Evolutionary conservation across 37 sponge, comb jelly and placozoan species (phyloP), one percentile per base, ranked within the genome.

Genomic region (Cladorhizidae sp.): DNA sequence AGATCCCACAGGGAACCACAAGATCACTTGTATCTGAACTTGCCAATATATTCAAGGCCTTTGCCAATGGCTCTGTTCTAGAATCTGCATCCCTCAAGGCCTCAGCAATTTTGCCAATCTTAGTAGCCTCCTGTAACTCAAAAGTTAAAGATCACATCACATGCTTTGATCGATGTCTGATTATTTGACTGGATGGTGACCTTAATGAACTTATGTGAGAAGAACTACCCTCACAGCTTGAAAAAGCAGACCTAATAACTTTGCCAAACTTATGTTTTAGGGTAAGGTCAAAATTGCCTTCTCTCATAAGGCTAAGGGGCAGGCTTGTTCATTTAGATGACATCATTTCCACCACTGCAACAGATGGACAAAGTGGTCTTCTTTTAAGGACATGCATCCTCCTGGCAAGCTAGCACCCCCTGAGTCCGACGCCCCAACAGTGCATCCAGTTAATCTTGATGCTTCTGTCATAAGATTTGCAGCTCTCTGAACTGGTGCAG

Each of bases 1-100:
- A 36, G 5, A 63, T 51, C 73, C 73, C 25, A 55, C 31, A 12
- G 40, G 73, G 50, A n/a, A n/a, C n/a, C n/a, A 75, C 75, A 33
- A 76, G 57, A 58, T 58, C 61, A 23, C 57, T 76, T 76, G 77
- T 76, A 11, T 61, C 40, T 14, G 77, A 76, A 29, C 63, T 76
- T 11, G 38, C 62, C 40, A 76, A 40, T 12, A 40, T 76, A 14
- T 76, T 45, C 42, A 57, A 58, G 22, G 77, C 77, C 18, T 76
- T 58, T 32, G 77, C 77, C 40, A 11, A 14, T 17, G n/a, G 40
- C 3, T 76, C 77, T 76, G 77, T 62, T 23, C 37, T 76, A 11
- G 63, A 76, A 61, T 76, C 39, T 21, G 37, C 57, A 23, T 32
- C 77, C 3, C 42, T 76, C 3, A 76, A 61, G 37, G 77, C 77